Conservation (phyloP, 1,140 invertebrate species). For the Asobara japonica region DNA sequence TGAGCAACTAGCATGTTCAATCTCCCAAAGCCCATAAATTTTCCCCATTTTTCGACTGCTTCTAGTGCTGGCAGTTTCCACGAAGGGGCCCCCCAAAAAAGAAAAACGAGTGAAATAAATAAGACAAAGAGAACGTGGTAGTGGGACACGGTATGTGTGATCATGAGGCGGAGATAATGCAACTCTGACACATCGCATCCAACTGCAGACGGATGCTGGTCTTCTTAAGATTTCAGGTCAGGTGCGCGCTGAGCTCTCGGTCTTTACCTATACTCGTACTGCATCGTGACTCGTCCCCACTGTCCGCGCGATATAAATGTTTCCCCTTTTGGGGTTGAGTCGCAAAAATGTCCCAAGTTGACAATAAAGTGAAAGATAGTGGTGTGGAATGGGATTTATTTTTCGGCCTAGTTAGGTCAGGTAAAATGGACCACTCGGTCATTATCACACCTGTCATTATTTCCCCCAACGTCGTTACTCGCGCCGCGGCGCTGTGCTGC, state of each 20-base stretch:
- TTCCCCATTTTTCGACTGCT: no score
- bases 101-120: background rate
- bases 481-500: no score
- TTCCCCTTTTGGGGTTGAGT: background rate
- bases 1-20: no score
- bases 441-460: no score
- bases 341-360: background rate
- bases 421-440: no score
- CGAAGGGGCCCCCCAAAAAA: background rate
- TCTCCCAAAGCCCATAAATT: no score
- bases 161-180: conserved; percentile 20
- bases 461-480: no score
- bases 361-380: no score
- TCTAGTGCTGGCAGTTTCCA: no score
- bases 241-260: conserved; percentile 41
- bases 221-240: conserved; percentile 54
- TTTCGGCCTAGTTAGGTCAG: no score
- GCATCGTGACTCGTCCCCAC: conserved; percentile 53
- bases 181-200: conserved; percentile 18
- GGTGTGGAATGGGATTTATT: no score
- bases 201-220: conserved; percentile 12
- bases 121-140: conserved; percentile 26
- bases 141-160: conserved; percentile 46
- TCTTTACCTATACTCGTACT: conserved; percentile 40
- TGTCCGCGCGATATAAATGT: conserved; percentile 44